phyloP scores from a whole-genome alignment of 1,140 invertebrate species.

The Heliconius congener region DNA sequence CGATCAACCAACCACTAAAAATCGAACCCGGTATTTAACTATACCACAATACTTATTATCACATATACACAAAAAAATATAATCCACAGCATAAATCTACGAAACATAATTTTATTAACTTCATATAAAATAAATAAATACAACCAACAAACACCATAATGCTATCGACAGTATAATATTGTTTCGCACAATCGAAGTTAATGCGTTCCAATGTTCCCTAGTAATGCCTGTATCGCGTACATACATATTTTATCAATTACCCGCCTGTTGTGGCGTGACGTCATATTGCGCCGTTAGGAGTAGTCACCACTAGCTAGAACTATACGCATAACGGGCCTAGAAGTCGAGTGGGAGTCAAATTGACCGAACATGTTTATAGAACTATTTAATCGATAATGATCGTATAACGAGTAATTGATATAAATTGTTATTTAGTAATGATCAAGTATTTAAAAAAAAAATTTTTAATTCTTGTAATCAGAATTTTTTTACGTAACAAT shows the following conservation, averaged over 20 bases:
- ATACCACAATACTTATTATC: too few species aligned
- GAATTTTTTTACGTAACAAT: too few species aligned
- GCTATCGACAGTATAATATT: neutral
- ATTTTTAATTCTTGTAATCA: too few species aligned
- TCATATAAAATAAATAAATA: neutral
- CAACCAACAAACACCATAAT: neutral
- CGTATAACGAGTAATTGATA: neutral
- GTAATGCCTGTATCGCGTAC: neutral
- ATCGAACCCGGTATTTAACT: too few species aligned
- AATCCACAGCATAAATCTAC: too few species aligned
- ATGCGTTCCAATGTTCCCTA: slow-evolving; percentile 8
- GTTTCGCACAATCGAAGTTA: neutral
- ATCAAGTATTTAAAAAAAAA: too few species aligned
- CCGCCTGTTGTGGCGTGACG: slow-evolving; percentile 5
- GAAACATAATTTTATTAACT: neutral
- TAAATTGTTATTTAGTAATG: neutral
- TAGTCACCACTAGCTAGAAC: neutral
- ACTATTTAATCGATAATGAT: neutral
- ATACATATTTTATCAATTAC: slow-evolving; percentile 28
- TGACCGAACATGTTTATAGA: neutral
- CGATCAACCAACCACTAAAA: too few species aligned
- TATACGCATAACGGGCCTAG: neutral
- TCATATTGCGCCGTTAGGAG: neutral
- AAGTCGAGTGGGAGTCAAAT: neutral
- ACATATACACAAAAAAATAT: too few species aligned